Percentiles rank a stretch among this genome's conserved stretches.
These are phyloP conservation scores for Hyposoter didymator DNA, from an alignment of 2,888 invertebrate genomes.

Conservation along the genomic window DNA sequence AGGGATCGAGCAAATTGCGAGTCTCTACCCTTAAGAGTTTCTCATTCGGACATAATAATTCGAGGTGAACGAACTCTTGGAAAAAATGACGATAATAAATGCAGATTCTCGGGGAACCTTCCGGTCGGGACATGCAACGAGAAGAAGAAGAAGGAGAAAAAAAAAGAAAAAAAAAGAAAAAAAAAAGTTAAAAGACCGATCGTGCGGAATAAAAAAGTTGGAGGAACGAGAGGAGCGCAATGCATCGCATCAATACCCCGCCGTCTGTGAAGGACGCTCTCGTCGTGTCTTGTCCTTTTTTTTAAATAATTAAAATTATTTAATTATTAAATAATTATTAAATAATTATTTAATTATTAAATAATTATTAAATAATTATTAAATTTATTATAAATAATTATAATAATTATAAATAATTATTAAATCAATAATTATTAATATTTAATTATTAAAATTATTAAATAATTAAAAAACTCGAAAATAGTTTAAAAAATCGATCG, in stretches of 20 bases:
- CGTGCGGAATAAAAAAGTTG: background rate
- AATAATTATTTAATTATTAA: no score
- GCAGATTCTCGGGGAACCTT: slow-evolving; percentile 18
- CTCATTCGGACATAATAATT: slow-evolving; percentile 7
- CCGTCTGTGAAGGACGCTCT: slow-evolving; percentile 60
- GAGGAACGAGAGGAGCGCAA: slow-evolving; percentile 41
- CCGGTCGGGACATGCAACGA: slow-evolving; percentile 27
- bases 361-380: no score
- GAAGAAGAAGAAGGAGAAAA: slow-evolving; percentile 9
- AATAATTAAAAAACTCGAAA: no score
- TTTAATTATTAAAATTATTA: no score
- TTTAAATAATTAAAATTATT: no score
- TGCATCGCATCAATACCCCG: slow-evolving; percentile 63
- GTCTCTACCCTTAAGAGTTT: background rate
- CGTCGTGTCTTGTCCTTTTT: slow-evolving; percentile 27
- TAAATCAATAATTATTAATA: no score
- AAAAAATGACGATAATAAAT: slow-evolving; percentile 19
- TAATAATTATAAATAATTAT: no score
- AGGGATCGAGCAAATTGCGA: background rate
- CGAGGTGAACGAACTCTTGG: slow-evolving; percentile 6
- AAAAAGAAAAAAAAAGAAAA: background rate
- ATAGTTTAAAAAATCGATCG: no score
- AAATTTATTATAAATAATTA: no score
- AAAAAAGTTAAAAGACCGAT: background rate
- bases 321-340: no score